A percentile compares a stretch with the other conserved stretches of the same genome.
phyloP scores from a whole-genome alignment of 2,888 invertebrate genomes.

The Himalopsyche japonica region DNA sequence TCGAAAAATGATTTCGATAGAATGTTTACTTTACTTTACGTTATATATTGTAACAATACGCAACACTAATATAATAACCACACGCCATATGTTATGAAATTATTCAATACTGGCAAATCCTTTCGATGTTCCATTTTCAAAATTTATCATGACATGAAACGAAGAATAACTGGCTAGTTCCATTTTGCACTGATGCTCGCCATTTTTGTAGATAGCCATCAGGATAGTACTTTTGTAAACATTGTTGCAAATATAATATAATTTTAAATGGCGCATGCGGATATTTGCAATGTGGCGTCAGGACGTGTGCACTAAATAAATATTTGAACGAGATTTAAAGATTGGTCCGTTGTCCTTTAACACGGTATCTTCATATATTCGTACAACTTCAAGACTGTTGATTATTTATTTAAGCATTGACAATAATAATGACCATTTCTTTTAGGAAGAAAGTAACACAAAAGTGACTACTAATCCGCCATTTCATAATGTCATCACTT shows the following conservation, averaged over 20 bases:
- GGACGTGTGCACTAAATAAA: conserved; percentile 29
- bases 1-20: too few relatives aligned
- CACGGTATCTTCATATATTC: background rate
- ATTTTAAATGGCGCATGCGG: background rate
- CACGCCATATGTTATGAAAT: background rate
- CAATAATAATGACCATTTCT: background rate
- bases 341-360: background rate
- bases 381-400: background rate
- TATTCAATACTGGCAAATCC: background rate
- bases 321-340: background rate
- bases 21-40: too few relatives aligned
- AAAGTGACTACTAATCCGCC: background rate
- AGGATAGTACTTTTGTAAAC: background rate
- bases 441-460: background rate
- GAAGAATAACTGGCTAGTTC: background rate
- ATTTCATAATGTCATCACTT: background rate
- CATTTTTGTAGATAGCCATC: background rate
- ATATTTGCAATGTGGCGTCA: conserved; percentile 20
- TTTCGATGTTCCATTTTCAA: background rate
- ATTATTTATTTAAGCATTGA: background rate
- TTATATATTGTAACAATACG: too few relatives aligned
- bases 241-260: background rate
- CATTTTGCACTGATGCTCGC: background rate
- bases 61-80: too few relatives aligned
- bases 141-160: background rate